Percentiles rank a stretch among this genome's conserved stretches.
Conservation (phyloP, 2,888 invertebrate species). For the Caenorhabditis uteleia region DNA sequence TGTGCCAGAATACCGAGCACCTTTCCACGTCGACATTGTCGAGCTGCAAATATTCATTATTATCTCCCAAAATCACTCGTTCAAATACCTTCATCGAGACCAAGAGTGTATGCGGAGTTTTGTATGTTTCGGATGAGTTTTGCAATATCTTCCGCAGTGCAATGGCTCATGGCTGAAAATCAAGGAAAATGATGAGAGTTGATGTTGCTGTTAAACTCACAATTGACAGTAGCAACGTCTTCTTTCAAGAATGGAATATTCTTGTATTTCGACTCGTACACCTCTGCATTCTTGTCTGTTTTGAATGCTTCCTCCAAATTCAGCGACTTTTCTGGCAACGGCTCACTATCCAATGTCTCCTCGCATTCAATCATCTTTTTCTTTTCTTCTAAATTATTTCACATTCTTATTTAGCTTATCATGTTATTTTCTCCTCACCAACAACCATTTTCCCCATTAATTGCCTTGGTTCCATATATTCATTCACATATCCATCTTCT, state of each 20-base stretch:
- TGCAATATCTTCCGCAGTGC: conserved; percentile 33
- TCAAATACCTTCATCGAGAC: conserved; percentile 25
- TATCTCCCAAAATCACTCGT: not conserved
- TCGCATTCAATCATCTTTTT: conserved; percentile 23
- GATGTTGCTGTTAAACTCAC: conserved; percentile 2
- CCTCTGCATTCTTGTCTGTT: conserved; percentile 1
- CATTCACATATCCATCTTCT: no score
- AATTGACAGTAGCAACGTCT: conserved; percentile 26
- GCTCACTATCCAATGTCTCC: conserved; percentile 24
- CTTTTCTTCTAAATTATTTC: conserved; percentile 9
- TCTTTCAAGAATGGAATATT: conserved; percentile 28
- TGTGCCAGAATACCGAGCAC: conserved; percentile 23
- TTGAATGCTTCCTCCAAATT: conserved; percentile 30
- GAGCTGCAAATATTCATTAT: conserved; percentile 5
- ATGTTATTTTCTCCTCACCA: no score
- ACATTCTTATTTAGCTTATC: no score
- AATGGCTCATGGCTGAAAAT: conserved; percentile 38
- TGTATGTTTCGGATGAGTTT: conserved; percentile 35
- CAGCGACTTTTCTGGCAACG: conserved; percentile 22
- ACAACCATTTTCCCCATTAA: no score
- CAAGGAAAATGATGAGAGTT: no score
- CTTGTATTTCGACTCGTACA: conserved; percentile 27
- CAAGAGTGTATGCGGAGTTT: conserved; percentile 34
- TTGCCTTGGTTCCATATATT: no score
- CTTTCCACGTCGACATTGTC: conserved; percentile 36